phyloP scores from a whole-genome alignment of 2,888 invertebrate species.

The Eutolmus rufibarbis region DNA sequence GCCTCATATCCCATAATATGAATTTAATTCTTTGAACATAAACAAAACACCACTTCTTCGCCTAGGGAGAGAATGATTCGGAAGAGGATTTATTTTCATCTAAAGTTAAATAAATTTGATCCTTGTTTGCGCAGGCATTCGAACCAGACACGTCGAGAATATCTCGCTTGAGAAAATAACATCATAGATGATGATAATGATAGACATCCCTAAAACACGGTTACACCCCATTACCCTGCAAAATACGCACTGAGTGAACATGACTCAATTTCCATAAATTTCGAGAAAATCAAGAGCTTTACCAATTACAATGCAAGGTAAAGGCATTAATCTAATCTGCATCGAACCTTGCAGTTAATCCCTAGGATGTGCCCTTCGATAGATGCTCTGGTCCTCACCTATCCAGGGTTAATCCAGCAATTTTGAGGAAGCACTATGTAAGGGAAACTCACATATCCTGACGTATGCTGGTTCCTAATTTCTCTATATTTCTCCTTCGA shows the following conservation, averaged over 20 bases:
- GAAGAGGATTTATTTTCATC: neutral
- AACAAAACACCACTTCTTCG: neutral
- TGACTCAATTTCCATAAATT: neutral
- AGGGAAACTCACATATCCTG: neutral
- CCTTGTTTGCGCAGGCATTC: neutral
- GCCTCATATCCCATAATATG: neutral
- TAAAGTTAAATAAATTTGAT: neutral
- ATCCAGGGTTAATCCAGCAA: neutral
- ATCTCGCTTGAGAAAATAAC: neutral
- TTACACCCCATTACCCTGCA: neutral
- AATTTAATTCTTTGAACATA: neutral
- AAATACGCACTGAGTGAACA: neutral
- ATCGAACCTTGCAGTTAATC: neutral
- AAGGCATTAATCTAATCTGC: neutral
- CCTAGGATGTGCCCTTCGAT: neutral
- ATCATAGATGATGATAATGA: neutral
- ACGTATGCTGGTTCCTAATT: neutral
- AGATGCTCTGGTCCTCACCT: neutral
- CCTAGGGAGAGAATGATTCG: neutral
- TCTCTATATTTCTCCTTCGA: neutral
- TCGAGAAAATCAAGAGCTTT: neutral
- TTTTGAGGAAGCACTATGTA: neutral
- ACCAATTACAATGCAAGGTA: neutral
- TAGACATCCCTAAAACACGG: neutral
- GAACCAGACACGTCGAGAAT: neutral